Percentiles rank a stretch among this genome's conserved stretches.
Evolutionary conservation across 2,113 vertebrate species (phyloP).

Genomic region (Rafetus swinhoei): DNA sequence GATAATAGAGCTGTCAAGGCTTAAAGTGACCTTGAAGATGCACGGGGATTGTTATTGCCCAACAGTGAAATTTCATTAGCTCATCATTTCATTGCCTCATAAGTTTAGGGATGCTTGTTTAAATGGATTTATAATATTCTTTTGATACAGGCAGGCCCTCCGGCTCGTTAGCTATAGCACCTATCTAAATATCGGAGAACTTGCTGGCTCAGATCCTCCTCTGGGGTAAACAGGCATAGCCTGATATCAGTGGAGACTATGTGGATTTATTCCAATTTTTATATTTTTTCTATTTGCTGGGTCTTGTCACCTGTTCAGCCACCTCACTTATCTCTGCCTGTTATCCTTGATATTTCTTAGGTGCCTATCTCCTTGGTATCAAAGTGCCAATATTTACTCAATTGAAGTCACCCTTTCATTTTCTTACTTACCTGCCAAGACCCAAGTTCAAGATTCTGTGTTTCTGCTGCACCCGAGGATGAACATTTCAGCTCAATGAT

Average conservation of each 20-base stretch:
- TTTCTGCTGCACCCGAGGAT: not conserved
- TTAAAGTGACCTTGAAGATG: not conserved
- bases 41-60: not conserved
- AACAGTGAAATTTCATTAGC: not conserved
- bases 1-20: not conserved
- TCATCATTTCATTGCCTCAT: not conserved
- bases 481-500: not conserved
- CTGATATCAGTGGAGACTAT: constrained; percentile 22
- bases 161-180: not conserved
- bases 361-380: not conserved
- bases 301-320: not conserved
- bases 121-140: not conserved
- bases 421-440: not conserved
- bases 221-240: not conserved
- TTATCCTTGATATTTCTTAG: not conserved
- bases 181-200: not conserved
- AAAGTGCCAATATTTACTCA: not conserved
- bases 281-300: not conserved
- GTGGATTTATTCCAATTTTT: constrained; percentile 22
- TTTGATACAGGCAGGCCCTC: not conserved
- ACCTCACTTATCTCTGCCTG: not conserved
- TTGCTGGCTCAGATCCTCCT: not conserved
- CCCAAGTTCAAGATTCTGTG: not conserved
- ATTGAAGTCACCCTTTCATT: not conserved
- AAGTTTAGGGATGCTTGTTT: not conserved